Conservation (phyloP, 2,888 invertebrate genomes). For the Eurois occulta region DNA sequence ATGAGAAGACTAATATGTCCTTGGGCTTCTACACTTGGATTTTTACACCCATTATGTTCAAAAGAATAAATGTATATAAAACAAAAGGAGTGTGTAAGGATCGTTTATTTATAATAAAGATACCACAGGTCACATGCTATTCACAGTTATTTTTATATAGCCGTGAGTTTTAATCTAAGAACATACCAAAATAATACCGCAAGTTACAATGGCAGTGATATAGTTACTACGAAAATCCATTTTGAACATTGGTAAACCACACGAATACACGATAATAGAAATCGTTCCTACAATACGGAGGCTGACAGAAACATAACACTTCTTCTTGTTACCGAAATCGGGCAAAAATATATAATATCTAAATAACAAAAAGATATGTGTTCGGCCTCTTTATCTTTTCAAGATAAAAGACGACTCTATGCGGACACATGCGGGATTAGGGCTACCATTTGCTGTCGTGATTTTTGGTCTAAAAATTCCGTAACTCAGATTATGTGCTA, state of each 20-base stretch:
- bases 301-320: conserved; percentile 26
- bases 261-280: conserved; percentile 27
- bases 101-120: background rate
- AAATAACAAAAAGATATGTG: conserved; percentile 59
- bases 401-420: conserved; percentile 50
- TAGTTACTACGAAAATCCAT: background rate
- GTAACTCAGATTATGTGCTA: background rate
- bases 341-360: conserved; percentile 42
- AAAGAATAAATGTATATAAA: background rate
- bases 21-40: no score
- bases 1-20: no score
- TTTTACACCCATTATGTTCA: background rate
- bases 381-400: conserved; percentile 47
- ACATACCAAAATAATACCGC: background rate
- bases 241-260: background rate
- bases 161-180: background rate
- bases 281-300: conserved; percentile 22
- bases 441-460: conserved; percentile 28
- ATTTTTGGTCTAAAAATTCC: conserved; percentile 2
- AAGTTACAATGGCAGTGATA: background rate
- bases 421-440: conserved; percentile 32
- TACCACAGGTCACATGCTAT: background rate
- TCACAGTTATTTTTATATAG: background rate
- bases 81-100: background rate
- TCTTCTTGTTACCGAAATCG: conserved; percentile 27